phyloP scores from a whole-genome alignment of 2,797 vertebrate genomes.

The Liparis tanakae region DNA sequence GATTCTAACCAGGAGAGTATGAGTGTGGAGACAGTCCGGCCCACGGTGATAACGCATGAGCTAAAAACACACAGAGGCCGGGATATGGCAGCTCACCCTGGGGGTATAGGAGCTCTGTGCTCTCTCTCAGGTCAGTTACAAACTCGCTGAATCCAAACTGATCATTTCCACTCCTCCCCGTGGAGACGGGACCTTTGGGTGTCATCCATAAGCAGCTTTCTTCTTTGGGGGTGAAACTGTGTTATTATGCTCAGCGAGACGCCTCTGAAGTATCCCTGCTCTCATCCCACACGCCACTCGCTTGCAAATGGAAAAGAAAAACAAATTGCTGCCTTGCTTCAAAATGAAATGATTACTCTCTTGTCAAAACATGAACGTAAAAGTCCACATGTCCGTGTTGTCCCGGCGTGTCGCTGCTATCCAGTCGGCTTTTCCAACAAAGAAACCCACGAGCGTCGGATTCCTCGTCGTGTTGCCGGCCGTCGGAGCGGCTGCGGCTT shows the following conservation, averaged over 20 bases:
- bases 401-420: slow-evolving; percentile 38
- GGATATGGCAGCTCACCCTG: slow-evolving; percentile 85
- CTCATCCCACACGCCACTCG: slow-evolving; percentile 35
- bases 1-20: slow-evolving; percentile 95
- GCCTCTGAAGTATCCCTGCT: slow-evolving; percentile 42
- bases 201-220: slow-evolving; percentile 10
- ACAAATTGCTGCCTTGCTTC: slow-evolving; percentile 13
- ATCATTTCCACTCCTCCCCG: slow-evolving; percentile 59
- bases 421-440: slow-evolving; percentile 26
- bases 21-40: slow-evolving; percentile 91
- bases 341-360: slow-evolving; percentile 31
- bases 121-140: slow-evolving; percentile 90
- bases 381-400: slow-evolving; percentile 42
- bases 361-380: slow-evolving; percentile 40
- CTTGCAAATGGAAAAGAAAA: slow-evolving; percentile 33
- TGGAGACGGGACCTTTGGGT: slow-evolving; percentile 59
- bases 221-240: slow-evolving; percentile 20
- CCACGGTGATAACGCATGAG: slow-evolving; percentile 92
- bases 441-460: slow-evolving; percentile 37
- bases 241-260: slow-evolving; percentile 49
- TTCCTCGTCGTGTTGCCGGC: slow-evolving; percentile 53
- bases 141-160: slow-evolving; percentile 69
- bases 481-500: slow-evolving; percentile 67
- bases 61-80: slow-evolving; percentile 89
- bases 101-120: slow-evolving; percentile 89